Evolutionary conservation across 2,797 vertebrate species (phyloP).

Genomic region (Gadopsis marmoratus): DNA sequence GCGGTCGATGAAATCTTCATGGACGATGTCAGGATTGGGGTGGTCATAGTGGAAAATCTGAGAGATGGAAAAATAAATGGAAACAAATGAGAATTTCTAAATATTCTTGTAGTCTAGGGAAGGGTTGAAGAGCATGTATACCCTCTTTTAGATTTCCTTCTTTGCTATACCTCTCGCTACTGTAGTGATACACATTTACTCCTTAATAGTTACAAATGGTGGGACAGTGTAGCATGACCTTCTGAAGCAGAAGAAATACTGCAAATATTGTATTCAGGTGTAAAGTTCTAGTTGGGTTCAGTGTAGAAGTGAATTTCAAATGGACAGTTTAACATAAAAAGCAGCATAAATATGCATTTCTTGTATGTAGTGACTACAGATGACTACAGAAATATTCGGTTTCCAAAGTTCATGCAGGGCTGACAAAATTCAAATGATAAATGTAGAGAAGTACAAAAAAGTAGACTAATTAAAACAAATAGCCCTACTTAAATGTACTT

Average conservation of each 20-base stretch:
- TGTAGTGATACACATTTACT: background rate
- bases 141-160: background rate
- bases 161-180: background rate
- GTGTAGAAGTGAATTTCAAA: background rate
- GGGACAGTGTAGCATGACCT: background rate
- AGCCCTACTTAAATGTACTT: background rate
- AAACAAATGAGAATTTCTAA: background rate
- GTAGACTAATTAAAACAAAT: background rate
- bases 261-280: background rate
- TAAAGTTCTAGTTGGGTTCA: background rate
- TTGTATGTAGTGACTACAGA: background rate
- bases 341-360: background rate
- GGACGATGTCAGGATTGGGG: constrained; percentile 64
- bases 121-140: background rate
- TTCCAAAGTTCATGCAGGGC: constrained; percentile 1
- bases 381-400: background rate
- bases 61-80: constrained; percentile 1
- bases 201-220: background rate
- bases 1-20: constrained; percentile 82
- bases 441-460: background rate
- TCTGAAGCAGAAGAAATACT: background rate
- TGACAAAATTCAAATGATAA: background rate
- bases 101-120: background rate
- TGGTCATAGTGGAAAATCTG: constrained; percentile 89
- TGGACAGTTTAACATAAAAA: background rate